Evolutionary conservation across 2,113 vertebrate species (phyloP), one percentile per base, ranked within the genome.

Genomic region (Numida meleagris): DNA sequence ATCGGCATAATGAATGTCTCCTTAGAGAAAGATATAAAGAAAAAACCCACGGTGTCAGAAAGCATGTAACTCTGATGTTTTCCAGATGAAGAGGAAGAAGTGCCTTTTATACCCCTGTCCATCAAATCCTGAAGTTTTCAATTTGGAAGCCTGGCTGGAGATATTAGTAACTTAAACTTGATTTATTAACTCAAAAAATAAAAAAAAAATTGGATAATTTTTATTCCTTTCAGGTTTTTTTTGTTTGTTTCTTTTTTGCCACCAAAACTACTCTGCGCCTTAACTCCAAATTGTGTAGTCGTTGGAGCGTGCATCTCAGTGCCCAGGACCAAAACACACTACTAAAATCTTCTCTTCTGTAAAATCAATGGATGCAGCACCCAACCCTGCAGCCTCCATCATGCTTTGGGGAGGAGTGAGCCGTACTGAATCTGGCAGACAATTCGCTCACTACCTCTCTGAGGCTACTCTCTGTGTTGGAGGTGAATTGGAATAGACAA

Each of bases 151-250:
- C 68, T 81, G 82, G 45, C 45, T 90, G 76, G 46, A 90, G 46
- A 51, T 58, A 73, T 53, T 65, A 91, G 86, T 70, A 58, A 71
- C 90, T 96, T 33, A 90, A 94, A 90, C 27, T 16, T 82, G 29
- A 93, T 95, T 93, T 93, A 74, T 42, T 89, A 76, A 74, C 27
- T 34, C 66, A 85, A 87, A 82, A 87, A 93, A 78, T 46, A 76
- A 20, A 79, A 62, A 75, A 50, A 12, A 45, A 68, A 74, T 87
- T 6, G 0, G 0, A 20, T 88, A 75, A 94, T 92, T 87, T 80
- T 91, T 73, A 82, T 50, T 55, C 62, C 34, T 38, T 62, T 70
- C 45, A 34, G 48, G 15, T n/a, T 36, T 38, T 48, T 46, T 7
- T 46, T 46, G 18, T 45, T 48, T 51, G 8, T 31, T 55, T 55